phyloP scores from a whole-genome alignment of 2,888 invertebrate genomes.

The Conomelus anceps region DNA sequence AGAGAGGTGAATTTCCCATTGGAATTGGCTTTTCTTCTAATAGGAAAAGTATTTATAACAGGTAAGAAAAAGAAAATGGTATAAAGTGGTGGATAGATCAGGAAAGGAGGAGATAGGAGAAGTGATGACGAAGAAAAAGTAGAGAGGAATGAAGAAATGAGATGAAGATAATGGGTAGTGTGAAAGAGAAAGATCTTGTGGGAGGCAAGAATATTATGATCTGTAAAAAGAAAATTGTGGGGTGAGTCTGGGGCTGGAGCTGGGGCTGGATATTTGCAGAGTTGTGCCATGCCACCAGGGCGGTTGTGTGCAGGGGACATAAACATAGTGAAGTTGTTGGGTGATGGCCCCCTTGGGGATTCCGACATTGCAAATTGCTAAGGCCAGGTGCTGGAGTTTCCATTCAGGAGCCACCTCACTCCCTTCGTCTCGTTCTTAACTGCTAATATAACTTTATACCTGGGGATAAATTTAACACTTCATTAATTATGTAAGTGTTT shows the following conservation, averaged over 20 bases:
- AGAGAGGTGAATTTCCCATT: too few relatives aligned
- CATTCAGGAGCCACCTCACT: neutral
- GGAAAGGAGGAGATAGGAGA: neutral
- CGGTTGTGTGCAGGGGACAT: neutral
- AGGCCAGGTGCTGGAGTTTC: conserved; percentile 2
- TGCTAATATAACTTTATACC: conserved; percentile 14
- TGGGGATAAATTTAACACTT: conserved; percentile 11
- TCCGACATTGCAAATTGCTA: conserved; percentile 8
- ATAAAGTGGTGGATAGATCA: too few relatives aligned
- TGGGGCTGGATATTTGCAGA: neutral
- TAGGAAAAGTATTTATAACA: too few relatives aligned
- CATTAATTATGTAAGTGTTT: conserved; percentile 13
- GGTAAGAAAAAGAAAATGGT: too few relatives aligned
- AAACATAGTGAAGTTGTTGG: neutral
- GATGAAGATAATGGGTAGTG: neutral
- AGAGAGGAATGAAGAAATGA: neutral
- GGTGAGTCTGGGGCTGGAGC: too few relatives aligned
- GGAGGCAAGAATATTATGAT: neutral
- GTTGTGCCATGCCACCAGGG: neutral
- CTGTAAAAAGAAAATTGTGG: neutral
- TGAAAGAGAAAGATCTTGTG: neutral
- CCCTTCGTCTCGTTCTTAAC: neutral
- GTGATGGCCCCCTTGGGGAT: conserved; percentile 4
- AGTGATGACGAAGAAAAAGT: too few relatives aligned
- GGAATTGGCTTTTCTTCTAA: too few relatives aligned